These are phyloP conservation scores for Lepidocolaptes lacrymiger DNA, from an alignment of 2,797 vertebrate genomes.

Conservation along the genomic window DNA sequence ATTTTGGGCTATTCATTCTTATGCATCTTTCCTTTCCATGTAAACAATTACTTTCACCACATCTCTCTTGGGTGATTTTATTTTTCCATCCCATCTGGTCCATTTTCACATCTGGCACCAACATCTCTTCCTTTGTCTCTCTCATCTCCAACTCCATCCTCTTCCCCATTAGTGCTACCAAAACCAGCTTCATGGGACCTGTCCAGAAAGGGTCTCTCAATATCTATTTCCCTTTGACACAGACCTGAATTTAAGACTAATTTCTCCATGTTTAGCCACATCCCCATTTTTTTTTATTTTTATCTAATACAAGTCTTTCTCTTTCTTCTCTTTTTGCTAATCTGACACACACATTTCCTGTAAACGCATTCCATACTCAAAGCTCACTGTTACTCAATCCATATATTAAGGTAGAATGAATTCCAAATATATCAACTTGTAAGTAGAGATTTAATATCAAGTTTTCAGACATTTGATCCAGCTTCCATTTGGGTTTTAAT, in stretches of 20 bases:
- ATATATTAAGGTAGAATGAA: neutral
- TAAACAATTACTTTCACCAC: neutral
- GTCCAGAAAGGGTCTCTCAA: neutral
- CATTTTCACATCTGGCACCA: neutral
- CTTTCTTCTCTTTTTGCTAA: neutral
- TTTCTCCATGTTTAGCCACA: neutral
- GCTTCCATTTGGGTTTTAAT: neutral
- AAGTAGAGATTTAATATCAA: neutral
- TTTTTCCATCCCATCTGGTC: neutral
- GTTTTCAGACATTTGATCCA: neutral
- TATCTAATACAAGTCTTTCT: neutral
- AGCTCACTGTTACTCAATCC: neutral
- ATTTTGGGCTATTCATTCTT: neutral
- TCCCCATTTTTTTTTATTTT: neutral
- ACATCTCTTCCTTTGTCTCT: neutral
- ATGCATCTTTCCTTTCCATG: neutral
- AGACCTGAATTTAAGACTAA: neutral
- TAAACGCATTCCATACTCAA: neutral
- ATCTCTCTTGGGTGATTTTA: neutral
- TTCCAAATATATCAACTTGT: neutral
- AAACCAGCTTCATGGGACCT: neutral
- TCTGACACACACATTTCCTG: neutral
- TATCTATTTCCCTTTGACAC: neutral
- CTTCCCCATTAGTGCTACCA: neutral
- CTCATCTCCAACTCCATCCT: neutral